Evolutionary conservation across 2,113 vertebrate genomes (phyloP).

Genomic region (Crocuta crocuta): DNA sequence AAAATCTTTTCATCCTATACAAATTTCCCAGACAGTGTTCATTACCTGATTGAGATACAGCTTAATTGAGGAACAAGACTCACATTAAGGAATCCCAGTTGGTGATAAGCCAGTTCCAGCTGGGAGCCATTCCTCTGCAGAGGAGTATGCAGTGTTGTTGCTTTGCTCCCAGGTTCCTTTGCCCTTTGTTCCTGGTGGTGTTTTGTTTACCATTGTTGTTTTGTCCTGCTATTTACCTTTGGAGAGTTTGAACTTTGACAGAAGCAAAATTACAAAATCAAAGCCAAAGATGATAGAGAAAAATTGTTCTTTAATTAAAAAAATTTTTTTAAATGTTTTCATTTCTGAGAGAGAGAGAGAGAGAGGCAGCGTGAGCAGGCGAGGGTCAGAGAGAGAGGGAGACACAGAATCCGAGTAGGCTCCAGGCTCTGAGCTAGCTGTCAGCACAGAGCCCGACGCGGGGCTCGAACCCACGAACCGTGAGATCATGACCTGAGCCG

Average conservation of each 20-base stretch:
- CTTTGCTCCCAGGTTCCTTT: not conserved
- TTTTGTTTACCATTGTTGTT: not conserved
- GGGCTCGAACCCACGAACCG: too few species aligned
- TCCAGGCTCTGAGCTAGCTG: too few species aligned
- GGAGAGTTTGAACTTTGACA: conserved; percentile 33
- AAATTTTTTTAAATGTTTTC: too few species aligned
- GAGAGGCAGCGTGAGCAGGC: too few species aligned
- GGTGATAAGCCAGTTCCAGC: not conserved
- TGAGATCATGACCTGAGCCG: too few species aligned
- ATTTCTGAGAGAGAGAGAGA: too few species aligned
- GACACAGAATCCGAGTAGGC: too few species aligned
- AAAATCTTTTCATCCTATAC: not conserved
- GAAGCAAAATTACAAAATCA: conserved; percentile 27
- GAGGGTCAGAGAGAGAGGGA: too few species aligned
- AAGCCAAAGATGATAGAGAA: not conserved
- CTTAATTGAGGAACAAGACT: not conserved
- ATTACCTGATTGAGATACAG: not conserved
- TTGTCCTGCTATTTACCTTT: conserved; percentile 1
- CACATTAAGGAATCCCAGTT: not conserved
- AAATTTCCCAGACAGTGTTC: not conserved
- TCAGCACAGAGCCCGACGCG: too few species aligned
- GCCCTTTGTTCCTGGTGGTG: not conserved
- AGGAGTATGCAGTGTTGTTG: not conserved
- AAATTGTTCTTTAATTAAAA: not conserved
- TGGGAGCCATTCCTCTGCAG: not conserved